Conservation (phyloP, 2,888 invertebrate genomes). For the Drosophila nigritarsus region DNA sequence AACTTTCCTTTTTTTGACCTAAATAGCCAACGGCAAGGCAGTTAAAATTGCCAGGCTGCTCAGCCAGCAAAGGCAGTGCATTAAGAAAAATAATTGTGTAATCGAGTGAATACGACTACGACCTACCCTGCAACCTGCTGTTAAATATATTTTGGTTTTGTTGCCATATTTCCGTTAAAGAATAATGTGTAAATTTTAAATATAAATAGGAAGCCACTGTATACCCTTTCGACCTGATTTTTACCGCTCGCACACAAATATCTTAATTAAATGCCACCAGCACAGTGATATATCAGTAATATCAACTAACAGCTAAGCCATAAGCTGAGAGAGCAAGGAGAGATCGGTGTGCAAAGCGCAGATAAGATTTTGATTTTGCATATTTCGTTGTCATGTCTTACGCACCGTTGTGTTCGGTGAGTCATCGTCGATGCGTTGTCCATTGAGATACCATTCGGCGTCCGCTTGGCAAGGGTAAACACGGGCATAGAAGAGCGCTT, state of each 20-base stretch:
- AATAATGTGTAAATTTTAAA: not conserved
- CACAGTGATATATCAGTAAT: not conserved
- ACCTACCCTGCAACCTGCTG: not conserved
- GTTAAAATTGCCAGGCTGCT: constrained; percentile 19
- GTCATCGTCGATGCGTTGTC: constrained; percentile 82
- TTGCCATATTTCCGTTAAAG: not conserved
- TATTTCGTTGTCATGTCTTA: constrained; percentile 30
- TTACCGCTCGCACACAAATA: constrained; percentile 7
- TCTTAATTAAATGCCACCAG: constrained; percentile 18
- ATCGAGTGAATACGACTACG: not conserved
- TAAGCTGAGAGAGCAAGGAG: constrained; percentile 4
- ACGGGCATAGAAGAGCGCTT: constrained; percentile 87
- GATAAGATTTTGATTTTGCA: not conserved
- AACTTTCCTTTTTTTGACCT: not conserved
- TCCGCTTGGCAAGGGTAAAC: constrained; percentile 85
- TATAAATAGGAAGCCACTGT: not conserved
- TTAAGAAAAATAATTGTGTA: constrained; percentile 5
- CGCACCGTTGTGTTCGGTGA: constrained; percentile 84
- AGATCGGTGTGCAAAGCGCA: constrained; percentile 5
- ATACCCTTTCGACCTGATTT: not conserved
- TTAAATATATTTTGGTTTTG: not conserved
- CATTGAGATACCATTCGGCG: constrained; percentile 86
- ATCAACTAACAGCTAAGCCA: not conserved
- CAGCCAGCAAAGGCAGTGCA: constrained; percentile 21
- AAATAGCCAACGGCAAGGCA: constrained; percentile 37